These are phyloP conservation scores for Tragopan temminckii DNA, from an alignment of 2,797 vertebrate genomes.

Conservation along the genomic window DNA sequence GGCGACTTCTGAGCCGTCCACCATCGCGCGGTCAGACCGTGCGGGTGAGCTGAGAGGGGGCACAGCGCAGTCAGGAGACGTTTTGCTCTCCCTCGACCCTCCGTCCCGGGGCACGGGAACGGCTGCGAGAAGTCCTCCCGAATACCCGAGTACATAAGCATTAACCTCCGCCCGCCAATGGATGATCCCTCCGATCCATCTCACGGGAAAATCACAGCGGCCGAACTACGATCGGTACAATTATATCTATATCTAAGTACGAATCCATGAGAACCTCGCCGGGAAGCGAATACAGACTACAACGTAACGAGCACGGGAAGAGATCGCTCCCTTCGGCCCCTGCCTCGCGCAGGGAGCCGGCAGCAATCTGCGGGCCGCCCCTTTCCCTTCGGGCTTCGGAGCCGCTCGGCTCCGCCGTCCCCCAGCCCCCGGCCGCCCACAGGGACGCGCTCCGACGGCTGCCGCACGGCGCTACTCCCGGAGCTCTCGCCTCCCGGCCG, in stretches of 20 bases:
- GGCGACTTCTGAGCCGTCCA: background rate
- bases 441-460: background rate
- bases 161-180: background rate
- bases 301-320: background rate
- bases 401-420: background rate
- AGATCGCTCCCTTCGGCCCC: background rate
- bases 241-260: rapidly evolving
- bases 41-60: background rate
- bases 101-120: background rate
- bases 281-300: background rate
- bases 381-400: background rate
- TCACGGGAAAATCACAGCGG: background rate
- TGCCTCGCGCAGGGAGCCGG: background rate
- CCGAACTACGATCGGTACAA: background rate
- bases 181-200: background rate
- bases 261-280: background rate
- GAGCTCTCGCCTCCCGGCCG: background rate
- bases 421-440: background rate
- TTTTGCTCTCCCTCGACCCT: background rate
- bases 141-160: background rate
- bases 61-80: background rate
- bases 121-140: background rate
- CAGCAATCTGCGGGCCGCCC: background rate
- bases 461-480: no score
- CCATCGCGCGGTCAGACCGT: background rate